Conservation (phyloP, 1,140 invertebrate genomes). For the Drosophila persimilis region DNA sequence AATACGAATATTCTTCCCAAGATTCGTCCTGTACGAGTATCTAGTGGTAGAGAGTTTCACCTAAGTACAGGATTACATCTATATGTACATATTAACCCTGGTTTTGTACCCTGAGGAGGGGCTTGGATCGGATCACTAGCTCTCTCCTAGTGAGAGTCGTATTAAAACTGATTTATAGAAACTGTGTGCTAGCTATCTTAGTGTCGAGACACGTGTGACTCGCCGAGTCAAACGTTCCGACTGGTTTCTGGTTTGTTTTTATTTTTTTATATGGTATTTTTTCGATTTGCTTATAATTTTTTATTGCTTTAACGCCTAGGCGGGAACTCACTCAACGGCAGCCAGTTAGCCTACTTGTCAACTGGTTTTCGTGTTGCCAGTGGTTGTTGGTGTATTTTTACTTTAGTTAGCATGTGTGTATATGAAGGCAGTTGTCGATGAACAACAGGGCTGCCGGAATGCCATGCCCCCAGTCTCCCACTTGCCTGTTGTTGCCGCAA, state of each 20-base stretch:
- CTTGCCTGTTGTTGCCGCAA: conserved; percentile 82
- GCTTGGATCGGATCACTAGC: too few relatives aligned
- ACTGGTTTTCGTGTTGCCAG: conserved; percentile 54
- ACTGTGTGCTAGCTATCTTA: too few relatives aligned
- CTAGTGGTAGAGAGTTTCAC: too few relatives aligned
- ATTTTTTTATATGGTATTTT: conserved; percentile 4
- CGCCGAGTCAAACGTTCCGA: neutral
- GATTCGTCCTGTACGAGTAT: too few relatives aligned
- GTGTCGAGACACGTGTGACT: too few relatives aligned
- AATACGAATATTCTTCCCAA: too few relatives aligned
- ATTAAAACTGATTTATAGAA: too few relatives aligned
- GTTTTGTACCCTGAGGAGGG: too few relatives aligned
- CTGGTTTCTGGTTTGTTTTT: conserved; percentile 23
- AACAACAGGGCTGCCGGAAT: neutral
- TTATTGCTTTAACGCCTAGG: conserved; percentile 30
- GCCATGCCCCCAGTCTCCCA: conserved; percentile 3
- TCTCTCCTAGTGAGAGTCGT: too few relatives aligned
- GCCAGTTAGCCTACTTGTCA: conserved; percentile 73
- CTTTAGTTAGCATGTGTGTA: conserved; percentile 47
- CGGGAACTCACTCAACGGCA: conserved; percentile 24
- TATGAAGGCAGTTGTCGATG: conserved; percentile 54
- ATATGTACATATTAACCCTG: too few relatives aligned
- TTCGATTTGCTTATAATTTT: conserved; percentile 23
- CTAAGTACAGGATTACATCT: too few relatives aligned
- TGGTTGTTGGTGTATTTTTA: conserved; percentile 6